Base-by-base conservation (phyloP, 2,113 vertebrate genomes). In the Irena cyanogastra region DNA sequence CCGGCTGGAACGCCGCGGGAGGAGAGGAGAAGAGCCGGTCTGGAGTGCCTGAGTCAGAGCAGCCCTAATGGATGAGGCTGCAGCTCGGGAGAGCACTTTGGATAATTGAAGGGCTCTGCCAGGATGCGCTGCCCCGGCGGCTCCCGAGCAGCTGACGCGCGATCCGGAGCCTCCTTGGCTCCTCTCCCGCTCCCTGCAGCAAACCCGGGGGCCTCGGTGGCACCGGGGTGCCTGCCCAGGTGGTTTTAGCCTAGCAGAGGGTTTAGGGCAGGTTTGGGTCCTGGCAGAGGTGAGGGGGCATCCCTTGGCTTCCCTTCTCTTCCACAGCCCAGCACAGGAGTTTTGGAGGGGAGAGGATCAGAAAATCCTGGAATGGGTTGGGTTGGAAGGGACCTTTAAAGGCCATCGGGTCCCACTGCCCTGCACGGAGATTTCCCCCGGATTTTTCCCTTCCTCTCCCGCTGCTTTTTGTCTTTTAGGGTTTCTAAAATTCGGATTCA, bases 31-130 rank as follows among this genome's bases (percentile, higher is more conserved):
- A 26, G 82, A 74, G 89, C 37, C 56, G 49, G 57, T 16, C 74
- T 35, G 93, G 15, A 65, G 70, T 0, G 60, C 80, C 93, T 94
- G 96, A 95, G 53, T 95, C 93, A 95, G 92, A 90, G 70, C 70
- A 8, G 60, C 81, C 24, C 95, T 96, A 80, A 97, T 92, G 96
- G 97, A 96, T 76, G 92, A 82, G 94, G 93, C 45, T 16, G 93
- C 93, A 49, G 91, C 83, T 87, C 78, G 2, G 2, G 70, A 8
- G 60, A 92, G 96, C 97, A 97, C 96, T 97, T 83, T 87, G 83
- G 75, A 87, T 97, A 96, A 97, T 97, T 97, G 97, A 16, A 69
- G 60, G 90, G 81, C 87, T 47, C 52, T 74, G 83, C 15, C 68
- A 71, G 91, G 74, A 53, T 3, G 80, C 11, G 87, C 83, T 50